phyloP scores from a whole-genome alignment of 2,888 invertebrate genomes.

The Xestia ashworthii region DNA sequence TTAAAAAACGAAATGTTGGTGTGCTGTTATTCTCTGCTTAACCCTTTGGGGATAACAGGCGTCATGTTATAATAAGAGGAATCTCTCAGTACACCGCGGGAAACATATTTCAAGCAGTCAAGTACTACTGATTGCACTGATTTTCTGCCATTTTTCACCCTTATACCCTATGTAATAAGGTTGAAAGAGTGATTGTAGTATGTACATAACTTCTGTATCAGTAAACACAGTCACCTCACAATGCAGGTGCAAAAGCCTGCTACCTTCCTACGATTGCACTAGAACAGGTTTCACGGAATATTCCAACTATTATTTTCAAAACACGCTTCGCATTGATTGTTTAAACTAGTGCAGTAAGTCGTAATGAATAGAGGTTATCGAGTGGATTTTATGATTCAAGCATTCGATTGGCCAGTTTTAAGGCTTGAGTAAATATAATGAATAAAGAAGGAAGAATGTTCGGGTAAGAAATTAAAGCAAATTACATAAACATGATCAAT shows the following conservation, averaged over 20 bases:
- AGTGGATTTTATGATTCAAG: not conserved
- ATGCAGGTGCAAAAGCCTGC: conserved; percentile 37
- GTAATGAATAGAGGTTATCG: conserved; percentile 18
- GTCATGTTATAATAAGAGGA: not conserved
- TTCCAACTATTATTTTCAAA: conserved; percentile 49
- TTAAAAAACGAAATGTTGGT: not conserved
- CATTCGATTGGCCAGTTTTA: not conserved
- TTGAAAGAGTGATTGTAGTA: no score
- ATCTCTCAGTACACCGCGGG: no score
- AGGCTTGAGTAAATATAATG: not conserved
- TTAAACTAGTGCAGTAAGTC: conserved; percentile 18
- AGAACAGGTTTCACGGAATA: conserved; percentile 33
- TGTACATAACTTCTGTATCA: not conserved
- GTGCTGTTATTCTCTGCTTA: not conserved
- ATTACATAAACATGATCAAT: no score
- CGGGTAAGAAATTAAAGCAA: not conserved
- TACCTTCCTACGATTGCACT: not conserved
- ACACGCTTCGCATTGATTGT: conserved; percentile 37
- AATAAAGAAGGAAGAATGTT: not conserved
- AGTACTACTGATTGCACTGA: no score
- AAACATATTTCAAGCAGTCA: no score
- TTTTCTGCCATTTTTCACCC: no score
- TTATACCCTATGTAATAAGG: no score
- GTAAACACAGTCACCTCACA: not conserved
- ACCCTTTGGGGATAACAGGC: not conserved